Conservation (phyloP, 2,113 vertebrate species). For the Neotoma lepida region DNA sequence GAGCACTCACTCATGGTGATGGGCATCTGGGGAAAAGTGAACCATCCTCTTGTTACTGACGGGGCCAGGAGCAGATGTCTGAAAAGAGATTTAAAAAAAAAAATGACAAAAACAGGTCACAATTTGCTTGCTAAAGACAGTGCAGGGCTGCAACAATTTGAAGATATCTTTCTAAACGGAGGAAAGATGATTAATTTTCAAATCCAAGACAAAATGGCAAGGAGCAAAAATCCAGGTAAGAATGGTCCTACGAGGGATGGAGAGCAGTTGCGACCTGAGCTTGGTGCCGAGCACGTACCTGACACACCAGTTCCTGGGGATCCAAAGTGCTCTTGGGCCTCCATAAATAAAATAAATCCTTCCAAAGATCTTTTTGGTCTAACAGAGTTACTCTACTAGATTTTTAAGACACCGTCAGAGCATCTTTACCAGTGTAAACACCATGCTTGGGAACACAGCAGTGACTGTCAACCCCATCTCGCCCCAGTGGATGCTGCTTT, state of each 20-base stretch:
- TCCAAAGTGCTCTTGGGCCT: not conserved
- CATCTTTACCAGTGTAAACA: not conserved
- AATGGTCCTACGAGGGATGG: no score
- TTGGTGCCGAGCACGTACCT: no score
- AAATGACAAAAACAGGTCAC: conserved; percentile 60
- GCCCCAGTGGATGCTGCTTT: not conserved
- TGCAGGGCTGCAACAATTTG: not conserved
- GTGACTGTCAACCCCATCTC: not conserved
- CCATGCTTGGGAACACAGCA: not conserved
- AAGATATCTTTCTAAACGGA: not conserved
- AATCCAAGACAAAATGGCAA: not conserved
- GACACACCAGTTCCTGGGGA: no score
- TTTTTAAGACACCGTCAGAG: not conserved
- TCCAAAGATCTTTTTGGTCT: not conserved
- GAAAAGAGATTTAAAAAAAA: conserved; percentile 69
- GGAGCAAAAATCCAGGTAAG: not conserved
- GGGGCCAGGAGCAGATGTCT: conserved; percentile 86
- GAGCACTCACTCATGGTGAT: conserved; percentile 92
- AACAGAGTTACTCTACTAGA: not conserved
- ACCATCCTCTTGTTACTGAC: conserved; percentile 88
- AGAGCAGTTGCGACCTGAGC: not conserved
- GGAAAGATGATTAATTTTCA: not conserved
- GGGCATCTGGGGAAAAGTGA: conserved; percentile 91
- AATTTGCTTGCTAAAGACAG: conserved; percentile 69
- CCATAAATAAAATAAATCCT: not conserved